Conservation (phyloP, 2,113 vertebrate species). For the Monarcha castaneiventris region DNA sequence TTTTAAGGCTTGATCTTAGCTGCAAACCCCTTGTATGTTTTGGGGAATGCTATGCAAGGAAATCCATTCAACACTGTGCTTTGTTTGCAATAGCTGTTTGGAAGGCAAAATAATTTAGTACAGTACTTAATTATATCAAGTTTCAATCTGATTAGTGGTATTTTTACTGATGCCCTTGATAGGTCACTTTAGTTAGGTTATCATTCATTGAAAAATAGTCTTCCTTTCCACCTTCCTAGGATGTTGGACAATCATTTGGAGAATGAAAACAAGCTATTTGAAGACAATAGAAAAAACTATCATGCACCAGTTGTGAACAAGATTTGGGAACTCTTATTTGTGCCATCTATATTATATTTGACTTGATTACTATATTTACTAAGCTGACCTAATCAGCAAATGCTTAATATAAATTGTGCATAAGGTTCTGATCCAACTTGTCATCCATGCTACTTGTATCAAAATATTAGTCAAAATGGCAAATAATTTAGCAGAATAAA, state of each 20-base stretch:
- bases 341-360: background rate
- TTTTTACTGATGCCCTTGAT: background rate
- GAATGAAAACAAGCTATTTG: background rate
- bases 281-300: background rate
- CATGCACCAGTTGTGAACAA: background rate
- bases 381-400: background rate
- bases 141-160: background rate
- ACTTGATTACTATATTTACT: background rate
- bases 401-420: background rate
- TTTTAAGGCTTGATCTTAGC: background rate
- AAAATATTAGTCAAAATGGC: background rate
- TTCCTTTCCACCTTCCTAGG: background rate
- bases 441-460: background rate
- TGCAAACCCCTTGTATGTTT: background rate
- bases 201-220: background rate
- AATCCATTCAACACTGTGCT: background rate
- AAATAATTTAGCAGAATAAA: background rate
- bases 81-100: background rate
- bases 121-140: background rate
- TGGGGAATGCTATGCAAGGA: background rate
- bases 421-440: background rate
- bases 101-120: background rate
- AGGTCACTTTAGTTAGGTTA: background rate
- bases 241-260: background rate
- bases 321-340: background rate